Evolutionary conservation across 2,113 vertebrate species (phyloP).

Genomic region (Myiagra hebetior): DNA sequence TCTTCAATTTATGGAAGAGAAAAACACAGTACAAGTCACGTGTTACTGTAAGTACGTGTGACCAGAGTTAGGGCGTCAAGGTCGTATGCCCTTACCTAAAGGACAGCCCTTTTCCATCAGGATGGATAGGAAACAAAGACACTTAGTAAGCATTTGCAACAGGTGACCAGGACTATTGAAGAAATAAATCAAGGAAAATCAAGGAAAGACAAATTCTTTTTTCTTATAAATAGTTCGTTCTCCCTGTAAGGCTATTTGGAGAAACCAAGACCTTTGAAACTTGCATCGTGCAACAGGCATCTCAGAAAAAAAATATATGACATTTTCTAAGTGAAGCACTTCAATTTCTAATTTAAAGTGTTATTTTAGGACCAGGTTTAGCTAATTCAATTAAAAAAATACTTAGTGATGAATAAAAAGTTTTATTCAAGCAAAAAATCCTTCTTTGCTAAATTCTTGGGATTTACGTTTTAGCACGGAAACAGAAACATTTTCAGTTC

Average conservation of each 20-base stretch:
- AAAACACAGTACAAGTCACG: background rate
- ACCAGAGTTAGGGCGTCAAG: background rate
- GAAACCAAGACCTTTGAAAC: background rate
- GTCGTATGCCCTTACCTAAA: fast-evolving
- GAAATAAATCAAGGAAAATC: background rate
- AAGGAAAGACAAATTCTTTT: background rate
- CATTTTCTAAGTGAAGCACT: background rate
- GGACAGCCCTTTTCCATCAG: background rate
- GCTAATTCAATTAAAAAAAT: background rate
- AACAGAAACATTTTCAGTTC: background rate
- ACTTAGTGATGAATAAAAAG: background rate
- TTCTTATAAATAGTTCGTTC: background rate
- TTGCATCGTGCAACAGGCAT: background rate
- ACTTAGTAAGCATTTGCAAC: background rate
- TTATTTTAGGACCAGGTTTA: background rate
- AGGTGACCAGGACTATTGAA: background rate
- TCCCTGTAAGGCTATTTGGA: background rate
- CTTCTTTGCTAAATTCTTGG: background rate
- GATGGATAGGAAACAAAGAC: background rate
- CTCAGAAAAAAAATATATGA: background rate
- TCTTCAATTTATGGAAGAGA: background rate
- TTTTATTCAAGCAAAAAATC: background rate
- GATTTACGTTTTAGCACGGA: background rate
- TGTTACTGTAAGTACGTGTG: background rate
- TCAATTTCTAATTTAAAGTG: background rate